phyloP scores from a whole-genome alignment of 2,113 vertebrate genomes.

The Phrynosoma platyrhinos region DNA sequence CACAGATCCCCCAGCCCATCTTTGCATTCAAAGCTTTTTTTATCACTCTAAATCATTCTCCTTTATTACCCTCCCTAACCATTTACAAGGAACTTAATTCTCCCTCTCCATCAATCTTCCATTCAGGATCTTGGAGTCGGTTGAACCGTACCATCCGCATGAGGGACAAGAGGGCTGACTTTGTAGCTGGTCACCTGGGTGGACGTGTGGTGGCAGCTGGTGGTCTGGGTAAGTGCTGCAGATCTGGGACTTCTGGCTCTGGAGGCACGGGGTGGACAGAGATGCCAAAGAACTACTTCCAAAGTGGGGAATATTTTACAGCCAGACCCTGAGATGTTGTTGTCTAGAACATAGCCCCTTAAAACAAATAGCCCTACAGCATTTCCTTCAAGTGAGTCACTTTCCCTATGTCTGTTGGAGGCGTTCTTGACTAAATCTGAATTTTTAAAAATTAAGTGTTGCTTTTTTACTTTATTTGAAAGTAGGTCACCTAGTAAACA shows the following conservation, averaged over 20 bases:
- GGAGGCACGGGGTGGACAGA: background rate
- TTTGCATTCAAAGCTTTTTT: background rate
- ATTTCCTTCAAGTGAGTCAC: background rate
- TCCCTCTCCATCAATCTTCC: background rate
- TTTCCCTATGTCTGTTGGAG: background rate
- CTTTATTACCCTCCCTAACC: background rate
- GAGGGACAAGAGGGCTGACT: conserved; percentile 96
- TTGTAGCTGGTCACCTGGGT: conserved; percentile 90
- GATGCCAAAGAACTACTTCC: background rate
- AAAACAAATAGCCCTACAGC: background rate
- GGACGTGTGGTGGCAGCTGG: conserved; percentile 90
- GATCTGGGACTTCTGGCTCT: background rate
- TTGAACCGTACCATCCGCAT: conserved; percentile 87
- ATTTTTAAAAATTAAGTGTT: background rate
- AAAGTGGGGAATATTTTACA: background rate
- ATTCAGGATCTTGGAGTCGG: conserved; percentile 90
- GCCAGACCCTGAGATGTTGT: background rate
- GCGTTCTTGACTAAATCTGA: background rate
- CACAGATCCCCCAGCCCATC: background rate
- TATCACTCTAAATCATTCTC: background rate
- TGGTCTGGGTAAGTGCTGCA: conserved; percentile 86
- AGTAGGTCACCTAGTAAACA: background rate
- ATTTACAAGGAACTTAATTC: background rate
- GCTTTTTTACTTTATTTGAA: background rate
- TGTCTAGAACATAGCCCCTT: background rate